Base-by-base conservation (phyloP, 1,140 invertebrate species). In the Lethrus apterus region DNA sequence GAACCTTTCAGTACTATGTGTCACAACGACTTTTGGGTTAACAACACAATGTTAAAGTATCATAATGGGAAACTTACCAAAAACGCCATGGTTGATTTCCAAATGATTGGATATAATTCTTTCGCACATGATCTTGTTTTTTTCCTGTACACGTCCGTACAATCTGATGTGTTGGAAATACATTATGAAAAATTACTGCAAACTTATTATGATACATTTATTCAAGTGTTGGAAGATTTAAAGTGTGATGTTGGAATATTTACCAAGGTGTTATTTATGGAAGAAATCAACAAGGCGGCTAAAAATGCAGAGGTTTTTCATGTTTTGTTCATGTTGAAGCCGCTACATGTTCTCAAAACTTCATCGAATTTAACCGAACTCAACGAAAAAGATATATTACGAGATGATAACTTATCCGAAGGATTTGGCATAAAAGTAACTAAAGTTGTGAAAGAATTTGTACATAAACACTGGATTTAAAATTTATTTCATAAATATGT, bases 61-160 rank as follows among this genome's bases (percentile, higher is more conserved):
- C 56, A 70, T 50, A 52, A 56, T 7, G 62, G 58, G 0, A 41
- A 61, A 19, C 63, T 71, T 0, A 51, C 63, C 1, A 65, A 70
- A 17, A 48, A 75, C 2, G 78, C 76, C 58, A 67, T 81, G 21
- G 63, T 80, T 0, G 79, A 81, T 52, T 80, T 78, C 48, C 79
- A 80, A 63, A 70, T 73, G 11, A 66, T 67, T 8, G 52, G 69
- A 8, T 70, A 71, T 24, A 59, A 64, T 0, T 77, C 70, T 15
- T 62, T 73, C 4, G 51, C 69, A 0, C 62, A 71, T 2, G 78
- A 81, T 52, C 31, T 81, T 2, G 50, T 73, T 0, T 79, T 79
- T 33, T 71, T 78, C 24, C 38, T 80, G 1, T 67, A 70, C 7
- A 69, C 70, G 0, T 77, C 75, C 44, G 57, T 76, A 2, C 49